A percentile compares a stretch with the other conserved stretches of the same genome.
Conservation (phyloP, 1,140 invertebrate species). For the Fragariocoptes setiger region DNA sequence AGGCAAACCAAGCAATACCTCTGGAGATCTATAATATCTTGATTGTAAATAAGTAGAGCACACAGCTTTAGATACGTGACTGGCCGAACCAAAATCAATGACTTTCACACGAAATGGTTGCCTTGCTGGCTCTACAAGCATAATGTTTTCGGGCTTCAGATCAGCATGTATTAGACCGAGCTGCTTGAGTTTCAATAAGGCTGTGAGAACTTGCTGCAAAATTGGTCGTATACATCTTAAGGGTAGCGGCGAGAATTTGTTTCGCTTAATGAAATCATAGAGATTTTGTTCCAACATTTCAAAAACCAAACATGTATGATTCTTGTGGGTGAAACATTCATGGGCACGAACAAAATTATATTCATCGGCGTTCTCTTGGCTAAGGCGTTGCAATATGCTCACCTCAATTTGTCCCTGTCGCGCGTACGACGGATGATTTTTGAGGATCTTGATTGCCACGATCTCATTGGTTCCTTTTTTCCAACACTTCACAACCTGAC, state of each 20-base stretch:
- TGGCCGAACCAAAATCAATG: constrained; percentile 97
- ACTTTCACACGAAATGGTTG: constrained; percentile 60
- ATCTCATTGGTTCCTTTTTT: constrained; percentile 99
- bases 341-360: constrained; percentile 92
- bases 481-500: constrained; percentile 90
- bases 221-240: constrained; percentile 94
- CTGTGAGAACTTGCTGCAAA: constrained; percentile 88
- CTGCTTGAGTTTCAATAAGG: constrained; percentile 91
- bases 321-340: constrained; percentile 98
- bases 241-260: constrained; percentile 91
- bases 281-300: constrained; percentile 99
- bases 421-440: constrained; percentile 98
- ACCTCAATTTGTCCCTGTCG: constrained; percentile 98
- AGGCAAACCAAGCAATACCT: constrained; percentile 85
- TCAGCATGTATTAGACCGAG: constrained; percentile 95
- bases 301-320: constrained; percentile 96
- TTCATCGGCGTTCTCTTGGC: constrained; percentile 85
- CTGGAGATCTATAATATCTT: constrained; percentile 88
- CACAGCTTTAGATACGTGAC: constrained; percentile 92
- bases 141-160: constrained; percentile 97
- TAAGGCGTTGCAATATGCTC: constrained; percentile 70
- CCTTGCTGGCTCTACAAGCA: constrained; percentile 85
- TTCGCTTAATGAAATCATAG: constrained; percentile 98
- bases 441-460: constrained; percentile 96
- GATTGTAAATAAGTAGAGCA: constrained; percentile 98